Base-by-base conservation (phyloP, 1,140 invertebrate genomes). In the Sogatella furcifera region DNA sequence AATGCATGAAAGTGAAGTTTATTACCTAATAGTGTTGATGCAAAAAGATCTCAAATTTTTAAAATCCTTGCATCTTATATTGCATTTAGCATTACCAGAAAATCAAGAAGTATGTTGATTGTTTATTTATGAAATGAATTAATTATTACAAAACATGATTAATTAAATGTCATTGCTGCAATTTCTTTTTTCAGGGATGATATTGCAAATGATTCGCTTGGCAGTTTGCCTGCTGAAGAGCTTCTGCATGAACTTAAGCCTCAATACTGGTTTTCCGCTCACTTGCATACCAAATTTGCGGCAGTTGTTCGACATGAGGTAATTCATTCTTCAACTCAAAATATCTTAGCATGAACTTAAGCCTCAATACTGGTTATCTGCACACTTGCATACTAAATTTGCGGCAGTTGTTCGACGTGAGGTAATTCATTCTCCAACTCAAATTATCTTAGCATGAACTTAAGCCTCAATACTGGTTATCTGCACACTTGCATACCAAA, bases 371-470 rank as follows among this genome's bases (percentile, higher is more conserved):
- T 99, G 95, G 95, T 99, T 99, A 78, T 78, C 96, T 52, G 97
- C 94, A 46, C 97, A 99, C 80, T 78, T 99, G 49, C 97, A 99
- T 76, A 92, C 90, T 65, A 93, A 96, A 77, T 99, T 96, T 80
- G 82, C 89, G 42, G 96, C 96, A 6, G 55, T 92, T 5, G 81
- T 98, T 10, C 77, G 81, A 24, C 90, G 95, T 74, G 69, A 78
- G 22, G 66, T 75, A 60, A 38, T 13, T 38, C 9, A 38, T 38
- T 38, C 34, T n/a, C n/a, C n/a, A n/a, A 38, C 34, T 38, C 34
- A 1, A 28, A 28, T 28, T 28, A 28, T 28, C 6, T 28, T n/a
- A n/a, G 1, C 72, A 84, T 53, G 69, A 78, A 41, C 70, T 98
- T 44, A 81, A 90, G 71, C 97, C 97, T 15, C 75, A 77, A 0